Conservation (phyloP, 1,140 invertebrate genomes). For the Drosophila ambigua region DNA sequence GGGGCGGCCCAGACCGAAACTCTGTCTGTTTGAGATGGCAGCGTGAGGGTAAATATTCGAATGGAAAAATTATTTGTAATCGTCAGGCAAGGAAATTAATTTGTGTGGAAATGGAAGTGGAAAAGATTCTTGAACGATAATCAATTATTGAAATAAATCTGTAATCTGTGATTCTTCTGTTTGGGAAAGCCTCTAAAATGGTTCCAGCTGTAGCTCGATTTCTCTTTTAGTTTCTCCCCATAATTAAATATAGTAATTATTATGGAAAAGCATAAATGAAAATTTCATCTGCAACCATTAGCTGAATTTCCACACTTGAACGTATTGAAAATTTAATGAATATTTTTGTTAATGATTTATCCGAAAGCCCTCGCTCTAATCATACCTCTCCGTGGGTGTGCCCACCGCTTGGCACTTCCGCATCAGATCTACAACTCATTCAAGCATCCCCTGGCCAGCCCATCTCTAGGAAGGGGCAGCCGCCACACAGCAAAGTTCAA, state of each 20-base stretch:
- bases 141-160: conserved; percentile 16
- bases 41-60: conserved; percentile 23
- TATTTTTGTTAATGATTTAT: background rate
- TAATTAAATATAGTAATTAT: conserved; percentile 14
- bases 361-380: background rate
- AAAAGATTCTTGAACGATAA: conserved; percentile 6
- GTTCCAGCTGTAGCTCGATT: conserved; percentile 31
- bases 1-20: background rate
- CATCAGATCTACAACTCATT: conserved; percentile 8
- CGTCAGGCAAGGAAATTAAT: too few relatives aligned
- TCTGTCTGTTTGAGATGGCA: conserved; percentile 41
- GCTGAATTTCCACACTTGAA: background rate
- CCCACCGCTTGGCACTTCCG: conserved; percentile 14
- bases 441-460: background rate
- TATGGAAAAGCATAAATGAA: too few relatives aligned
- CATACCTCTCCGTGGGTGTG: conserved; percentile 9
- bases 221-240: conserved; percentile 27
- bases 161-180: too few relatives aligned
- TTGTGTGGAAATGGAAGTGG: too few relatives aligned
- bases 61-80: conserved; percentile 9
- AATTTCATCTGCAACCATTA: background rate
- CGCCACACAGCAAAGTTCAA: conserved; percentile 56
- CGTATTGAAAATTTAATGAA: too few relatives aligned
- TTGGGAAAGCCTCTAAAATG: conserved; percentile 2
- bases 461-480: conserved; percentile 33